Base-by-base conservation (phyloP, 2,888 invertebrate species). In the Archips xylosteana region DNA sequence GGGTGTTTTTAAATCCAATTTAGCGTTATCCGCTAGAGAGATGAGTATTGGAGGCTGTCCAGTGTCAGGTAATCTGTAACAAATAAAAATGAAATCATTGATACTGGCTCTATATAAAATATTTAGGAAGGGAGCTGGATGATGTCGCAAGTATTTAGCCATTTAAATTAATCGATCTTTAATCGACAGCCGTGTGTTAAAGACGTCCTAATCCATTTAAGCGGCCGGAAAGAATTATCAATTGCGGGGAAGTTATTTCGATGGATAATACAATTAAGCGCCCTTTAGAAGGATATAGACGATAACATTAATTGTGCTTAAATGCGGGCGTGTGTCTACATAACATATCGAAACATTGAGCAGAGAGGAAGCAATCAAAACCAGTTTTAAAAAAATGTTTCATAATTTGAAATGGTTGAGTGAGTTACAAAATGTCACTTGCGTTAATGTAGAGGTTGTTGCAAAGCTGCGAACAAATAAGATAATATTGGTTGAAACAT, bases 41-140 rank as follows among this genome's bases (percentile, higher is more conserved):
- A 96, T 91, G 77, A 96, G 95, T 70, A 96, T 95, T 76, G 93
- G 92, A 80, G 94, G 94, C 81, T 96, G 95, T 66, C 95, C 96
- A 62, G 95, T 95, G 89, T 96, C 96, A 86, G 96, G 95, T 89
- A 96, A 95, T 87, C 96, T 96, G 93, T 47, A 95, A 93, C 75
- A 79, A 82, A 23, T 51, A 34, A 60, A 63, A 36, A 15, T 9
- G n/a, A 68, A 47, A 62, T 77, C 72, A 47, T 34, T 47, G 32
- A 13, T 15, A 32, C 45, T 60, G n/a, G 8, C 60, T 60, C 36
- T 12, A 32, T 23, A 4, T 6, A 2, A 49, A 49, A 13, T n/a
- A 49, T n/a, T 49, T 49, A 49, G n/a, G n/a, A 49, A 13, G 3
- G 13, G 5, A n/a, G 5, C n/a, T n/a, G n/a, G 1, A 49, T n/a